Percentiles rank a stretch among this genome's conserved stretches.
Evolutionary conservation across 2,797 vertebrate species (phyloP).

Genomic region (Spea hammondii): DNA sequence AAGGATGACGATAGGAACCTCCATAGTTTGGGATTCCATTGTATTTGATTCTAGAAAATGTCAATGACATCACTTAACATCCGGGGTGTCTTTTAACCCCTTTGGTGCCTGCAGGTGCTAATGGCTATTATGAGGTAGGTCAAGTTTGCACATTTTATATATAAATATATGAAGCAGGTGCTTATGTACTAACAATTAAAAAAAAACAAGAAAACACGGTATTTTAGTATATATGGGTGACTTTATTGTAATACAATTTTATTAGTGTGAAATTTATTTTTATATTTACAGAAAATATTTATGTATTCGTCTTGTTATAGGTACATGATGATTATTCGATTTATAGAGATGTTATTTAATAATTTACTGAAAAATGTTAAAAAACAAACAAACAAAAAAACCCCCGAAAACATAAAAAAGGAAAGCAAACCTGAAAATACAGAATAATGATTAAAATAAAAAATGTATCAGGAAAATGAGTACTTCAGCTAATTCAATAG

Average conservation of each 20-base stretch:
- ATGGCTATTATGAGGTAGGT: neutral
- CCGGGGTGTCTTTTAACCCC: neutral
- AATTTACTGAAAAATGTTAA: neutral
- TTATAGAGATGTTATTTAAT: neutral
- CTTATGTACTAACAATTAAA: neutral
- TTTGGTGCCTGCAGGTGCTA: neutral
- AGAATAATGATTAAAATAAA: too few relatives aligned
- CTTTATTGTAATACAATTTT: too few relatives aligned
- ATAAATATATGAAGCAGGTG: neutral
- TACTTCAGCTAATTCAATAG: too few relatives aligned
- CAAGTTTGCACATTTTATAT: neutral
- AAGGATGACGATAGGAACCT: neutral
- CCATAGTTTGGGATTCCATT: neutral
- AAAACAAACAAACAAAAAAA: neutral
- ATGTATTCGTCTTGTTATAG: too few relatives aligned
- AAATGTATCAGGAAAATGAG: too few relatives aligned
- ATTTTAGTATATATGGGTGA: neutral
- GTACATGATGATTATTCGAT: neutral
- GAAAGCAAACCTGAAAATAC: neutral
- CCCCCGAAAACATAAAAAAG: too few relatives aligned
- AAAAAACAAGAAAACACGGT: neutral
- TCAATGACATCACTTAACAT: neutral
- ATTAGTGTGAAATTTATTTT: too few relatives aligned
- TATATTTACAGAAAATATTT: too few relatives aligned
- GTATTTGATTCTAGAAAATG: neutral